Percentiles rank a stretch among this genome's conserved stretches.
phyloP scores from a whole-genome alignment of 2,888 invertebrate genomes.

The Chloroclystis v-ata region DNA sequence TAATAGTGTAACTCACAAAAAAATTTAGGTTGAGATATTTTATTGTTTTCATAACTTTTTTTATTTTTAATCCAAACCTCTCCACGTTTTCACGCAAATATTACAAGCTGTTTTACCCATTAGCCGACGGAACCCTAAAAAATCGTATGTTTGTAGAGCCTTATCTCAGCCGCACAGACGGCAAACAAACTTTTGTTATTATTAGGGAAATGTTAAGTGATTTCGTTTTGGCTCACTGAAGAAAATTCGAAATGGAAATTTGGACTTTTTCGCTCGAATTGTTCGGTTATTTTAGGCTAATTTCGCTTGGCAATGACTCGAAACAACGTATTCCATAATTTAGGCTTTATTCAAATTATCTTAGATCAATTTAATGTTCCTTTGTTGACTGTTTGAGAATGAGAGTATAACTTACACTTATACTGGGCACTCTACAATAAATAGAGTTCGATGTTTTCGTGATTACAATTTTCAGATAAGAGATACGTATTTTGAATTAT shows the following conservation, averaged over 20 bases:
- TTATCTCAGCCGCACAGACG: conserved; percentile 31
- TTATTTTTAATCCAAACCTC: too few species aligned
- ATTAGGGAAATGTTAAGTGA: conserved; percentile 32
- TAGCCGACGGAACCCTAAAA: conserved; percentile 17
- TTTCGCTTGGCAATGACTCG: conserved; percentile 3
- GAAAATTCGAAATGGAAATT: conserved; percentile 18
- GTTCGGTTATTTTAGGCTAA: conserved; percentile 6
- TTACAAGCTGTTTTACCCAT: background rate
- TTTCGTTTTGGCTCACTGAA: conserved; percentile 25
- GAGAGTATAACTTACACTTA: too few species aligned
- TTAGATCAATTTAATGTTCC: background rate
- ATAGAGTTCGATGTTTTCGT: too few species aligned
- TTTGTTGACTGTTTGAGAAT: background rate
- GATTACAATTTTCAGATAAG: too few species aligned
- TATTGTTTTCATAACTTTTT: too few species aligned
- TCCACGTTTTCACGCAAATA: too few species aligned
- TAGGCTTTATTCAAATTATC: conserved; percentile 1
- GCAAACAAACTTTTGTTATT: conserved; percentile 33
- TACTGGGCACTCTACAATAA: too few species aligned
- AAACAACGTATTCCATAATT: background rate
- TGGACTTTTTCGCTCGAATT: conserved; percentile 4
- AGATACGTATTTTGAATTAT: too few species aligned
- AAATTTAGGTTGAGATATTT: too few species aligned
- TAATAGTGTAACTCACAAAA: too few species aligned
- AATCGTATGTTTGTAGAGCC: conserved; percentile 29